Base-by-base conservation (phyloP, 92 coral and sea anemone species). In the Epizoanthus stellaris region DNA sequence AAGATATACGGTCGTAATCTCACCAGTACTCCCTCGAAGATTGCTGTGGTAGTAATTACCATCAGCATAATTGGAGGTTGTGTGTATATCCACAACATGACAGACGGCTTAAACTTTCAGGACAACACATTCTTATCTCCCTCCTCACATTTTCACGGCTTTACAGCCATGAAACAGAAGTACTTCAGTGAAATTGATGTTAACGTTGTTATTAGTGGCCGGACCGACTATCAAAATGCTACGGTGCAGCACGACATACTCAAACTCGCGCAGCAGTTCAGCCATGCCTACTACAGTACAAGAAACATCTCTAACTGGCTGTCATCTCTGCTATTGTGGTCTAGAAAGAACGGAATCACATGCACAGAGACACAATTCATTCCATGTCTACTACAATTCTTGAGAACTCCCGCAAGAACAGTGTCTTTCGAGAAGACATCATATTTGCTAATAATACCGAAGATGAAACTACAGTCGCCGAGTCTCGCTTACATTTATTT, bases 401-500 rank as follows among this genome's bases (percentile, higher is more conserved):
- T 89, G 69, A 52, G 42, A 13, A 60, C 56, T 73, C 75, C 89
- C n/a, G n/a, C 13, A 45, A 61, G 64, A 4, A 74, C n/a, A 7
- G 64, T 49, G 39, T 10, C 3, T 86, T 45, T 74, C 65, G 81
- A 67, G 42, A 65, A 64, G 89, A 85, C 47, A 73, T 89, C 47
- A 74, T 34, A 56, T 57, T 64, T 54, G 9, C 61, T 6, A 75
- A 74, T 67, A 49, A 34, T 39, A 7, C 66, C 2, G 54, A 64
- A 23, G 19, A 17, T 43, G 20, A 4, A 20, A 57, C 79, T 30
- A 6, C 10, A 17, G 84, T 86, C 21, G 66, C 47, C 14, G 80
- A 54, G 67, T 85, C 92, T 23, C 92, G 92, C 19, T 6, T 89
- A 19, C 92, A 86, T 77, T 23, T 91, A 39, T 69, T 76, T 58